Conservation (phyloP, 1,140 invertebrate species). For the Drosophila santomea region DNA sequence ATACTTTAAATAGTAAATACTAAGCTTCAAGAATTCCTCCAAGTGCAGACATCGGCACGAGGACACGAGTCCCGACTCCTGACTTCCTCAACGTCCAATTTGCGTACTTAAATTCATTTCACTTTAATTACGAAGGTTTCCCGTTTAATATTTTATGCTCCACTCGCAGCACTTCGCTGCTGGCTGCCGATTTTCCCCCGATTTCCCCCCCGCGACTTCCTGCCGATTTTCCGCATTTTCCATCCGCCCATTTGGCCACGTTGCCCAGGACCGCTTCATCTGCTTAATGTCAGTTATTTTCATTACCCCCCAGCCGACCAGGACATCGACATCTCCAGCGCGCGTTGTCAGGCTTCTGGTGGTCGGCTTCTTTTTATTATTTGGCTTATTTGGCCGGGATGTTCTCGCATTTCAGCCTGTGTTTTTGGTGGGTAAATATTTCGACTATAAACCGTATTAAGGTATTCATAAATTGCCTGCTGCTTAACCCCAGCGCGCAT, state of each 20-base stretch:
- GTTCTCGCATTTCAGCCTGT: slow-evolving; percentile 45
- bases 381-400: slow-evolving; percentile 8
- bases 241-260: slow-evolving; percentile 13
- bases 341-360: slow-evolving; percentile 6
- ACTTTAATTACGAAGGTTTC: slow-evolving; percentile 82
- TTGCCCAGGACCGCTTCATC: slow-evolving; percentile 52
- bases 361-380: slow-evolving; percentile 4
- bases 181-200: background rate
- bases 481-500: slow-evolving; percentile 26
- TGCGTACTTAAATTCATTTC: slow-evolving; percentile 83
- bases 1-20: no score
- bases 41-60: background rate
- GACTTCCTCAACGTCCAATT: slow-evolving; percentile 75
- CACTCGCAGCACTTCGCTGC: slow-evolving; percentile 16
- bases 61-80: slow-evolving; percentile 31
- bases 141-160: slow-evolving; percentile 78
- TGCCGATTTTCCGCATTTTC: slow-evolving; percentile 4
- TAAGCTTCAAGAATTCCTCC: background rate
- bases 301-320: slow-evolving; percentile 29
- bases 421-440: slow-evolving; percentile 75
- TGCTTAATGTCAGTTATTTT: slow-evolving; percentile 66
- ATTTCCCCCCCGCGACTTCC: background rate
- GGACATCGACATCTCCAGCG: slow-evolving; percentile 24
- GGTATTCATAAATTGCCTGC: slow-evolving; percentile 76
- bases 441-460: slow-evolving; percentile 79